phyloP scores from a whole-genome alignment of 2,797 vertebrate genomes.

The Echiichthys vipera region DNA sequence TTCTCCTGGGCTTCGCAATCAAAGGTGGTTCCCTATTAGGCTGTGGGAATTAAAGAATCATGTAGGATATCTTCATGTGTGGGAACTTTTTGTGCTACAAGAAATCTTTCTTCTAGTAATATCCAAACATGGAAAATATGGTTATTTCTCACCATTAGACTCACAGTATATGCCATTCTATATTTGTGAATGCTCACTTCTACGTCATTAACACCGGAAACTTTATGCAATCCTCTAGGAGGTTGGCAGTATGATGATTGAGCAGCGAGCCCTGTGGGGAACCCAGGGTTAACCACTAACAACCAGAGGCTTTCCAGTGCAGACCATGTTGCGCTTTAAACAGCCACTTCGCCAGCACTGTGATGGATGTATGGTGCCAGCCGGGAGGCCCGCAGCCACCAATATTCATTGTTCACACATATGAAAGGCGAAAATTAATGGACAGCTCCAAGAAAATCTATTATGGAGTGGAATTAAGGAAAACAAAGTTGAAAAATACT shows the following conservation, averaged over 20 bases:
- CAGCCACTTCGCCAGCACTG: conserved; percentile 61
- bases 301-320: conserved; percentile 69
- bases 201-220: conserved; percentile 72
- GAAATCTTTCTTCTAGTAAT: conserved; percentile 27
- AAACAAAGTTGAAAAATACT: conserved; percentile 54
- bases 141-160: conserved; percentile 55
- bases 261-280: conserved; percentile 63
- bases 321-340: conserved; percentile 71
- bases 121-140: conserved; percentile 63
- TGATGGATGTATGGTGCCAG: conserved; percentile 74
- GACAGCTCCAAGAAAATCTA: conserved; percentile 66
- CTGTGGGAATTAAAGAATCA: neutral
- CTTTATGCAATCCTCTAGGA: conserved; percentile 63
- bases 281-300: conserved; percentile 79
- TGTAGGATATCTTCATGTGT: neutral
- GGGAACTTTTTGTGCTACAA: conserved; percentile 9
- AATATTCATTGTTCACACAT: conserved; percentile 75
- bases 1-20: neutral
- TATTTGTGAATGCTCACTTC: conserved; percentile 60
- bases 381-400: conserved; percentile 63
- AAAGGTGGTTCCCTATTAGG: neutral
- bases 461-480: conserved; percentile 49
- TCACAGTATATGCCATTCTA: conserved; percentile 18
- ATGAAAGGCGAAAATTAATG: conserved; percentile 48
- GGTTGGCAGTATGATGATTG: conserved; percentile 65